A percentile compares a stretch with the other conserved stretches of the same genome.
These are phyloP conservation scores for Beris morrisii DNA, from an alignment of 2,888 invertebrate genomes.

Conservation along the genomic window DNA sequence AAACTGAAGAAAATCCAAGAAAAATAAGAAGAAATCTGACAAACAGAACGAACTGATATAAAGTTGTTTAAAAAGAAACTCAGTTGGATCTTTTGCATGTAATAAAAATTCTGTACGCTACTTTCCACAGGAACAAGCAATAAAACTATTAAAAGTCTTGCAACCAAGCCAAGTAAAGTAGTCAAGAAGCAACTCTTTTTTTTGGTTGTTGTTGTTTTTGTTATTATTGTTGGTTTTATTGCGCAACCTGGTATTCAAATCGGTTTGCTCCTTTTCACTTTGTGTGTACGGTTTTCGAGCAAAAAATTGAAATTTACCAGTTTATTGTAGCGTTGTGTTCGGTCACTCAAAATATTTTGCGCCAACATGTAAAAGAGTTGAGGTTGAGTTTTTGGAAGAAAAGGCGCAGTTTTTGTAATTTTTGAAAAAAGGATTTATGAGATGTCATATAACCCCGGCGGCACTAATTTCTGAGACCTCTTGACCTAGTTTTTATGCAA, in stretches of 20 bases:
- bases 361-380: not conserved
- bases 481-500: conserved; percentile 38
- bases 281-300: not conserved
- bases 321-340: conserved; percentile 21
- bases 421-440: no score
- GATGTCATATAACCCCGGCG: not conserved
- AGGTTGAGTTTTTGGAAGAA: no score
- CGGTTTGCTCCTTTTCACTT: no score
- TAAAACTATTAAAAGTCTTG: conserved; percentile 24
- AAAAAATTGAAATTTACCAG: conserved; percentile 26
- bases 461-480: not conserved
- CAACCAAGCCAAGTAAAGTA: not conserved
- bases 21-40: no score
- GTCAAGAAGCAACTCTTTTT: no score
- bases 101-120: conserved; percentile 28
- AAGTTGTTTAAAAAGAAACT: conserved; percentile 5
- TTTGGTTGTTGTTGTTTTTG: no score
- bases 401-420: no score
- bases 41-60: no score
- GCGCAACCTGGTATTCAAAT: no score
- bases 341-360: conserved; percentile 23
- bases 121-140: conserved; percentile 28
- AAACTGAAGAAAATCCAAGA: no score
- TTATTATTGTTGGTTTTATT: no score
- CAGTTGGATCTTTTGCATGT: conserved; percentile 16